Conservation (phyloP, 2,797 vertebrate genomes). For the Astyanax mexicanus region DNA sequence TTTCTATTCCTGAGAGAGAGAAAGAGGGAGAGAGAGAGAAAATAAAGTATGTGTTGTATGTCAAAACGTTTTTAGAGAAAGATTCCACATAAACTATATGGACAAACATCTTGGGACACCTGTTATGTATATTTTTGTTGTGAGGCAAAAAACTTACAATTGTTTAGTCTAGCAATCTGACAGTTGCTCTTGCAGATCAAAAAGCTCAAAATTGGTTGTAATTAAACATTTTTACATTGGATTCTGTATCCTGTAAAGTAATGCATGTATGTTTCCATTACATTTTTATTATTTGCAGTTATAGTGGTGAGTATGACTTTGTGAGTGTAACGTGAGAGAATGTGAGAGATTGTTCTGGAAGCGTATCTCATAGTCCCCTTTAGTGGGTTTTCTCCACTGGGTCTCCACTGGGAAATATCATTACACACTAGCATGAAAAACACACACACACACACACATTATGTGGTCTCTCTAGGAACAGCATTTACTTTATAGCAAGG, state of each 20-base stretch:
- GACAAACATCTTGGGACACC: no score
- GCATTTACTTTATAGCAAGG: neutral
- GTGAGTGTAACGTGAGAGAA: neutral
- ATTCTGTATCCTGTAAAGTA: no score
- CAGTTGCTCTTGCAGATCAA: no score
- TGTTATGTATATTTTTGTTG: no score
- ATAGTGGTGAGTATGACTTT: neutral
- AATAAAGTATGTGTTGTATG: neutral
- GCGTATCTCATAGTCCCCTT: conserved; percentile 10
- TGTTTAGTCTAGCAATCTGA: no score
- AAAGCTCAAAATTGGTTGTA: no score
- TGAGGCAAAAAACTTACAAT: no score
- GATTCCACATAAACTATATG: no score
- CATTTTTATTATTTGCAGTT: neutral
- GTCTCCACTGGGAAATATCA: conserved; percentile 23
- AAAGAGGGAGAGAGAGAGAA: no score
- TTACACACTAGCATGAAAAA: conserved; percentile 4
- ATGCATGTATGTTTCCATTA: neutral
- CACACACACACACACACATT: conserved; percentile 23
- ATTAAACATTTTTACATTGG: no score
- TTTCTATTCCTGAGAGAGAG: no score
- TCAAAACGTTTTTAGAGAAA: no score
- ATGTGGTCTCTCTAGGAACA: conserved; percentile 37
- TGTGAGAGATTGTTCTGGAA: conserved; percentile 13
- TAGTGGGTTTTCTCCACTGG: neutral